phyloP scores from a whole-genome alignment of 2,888 invertebrate genomes.

The Conistra vaccinii region DNA sequence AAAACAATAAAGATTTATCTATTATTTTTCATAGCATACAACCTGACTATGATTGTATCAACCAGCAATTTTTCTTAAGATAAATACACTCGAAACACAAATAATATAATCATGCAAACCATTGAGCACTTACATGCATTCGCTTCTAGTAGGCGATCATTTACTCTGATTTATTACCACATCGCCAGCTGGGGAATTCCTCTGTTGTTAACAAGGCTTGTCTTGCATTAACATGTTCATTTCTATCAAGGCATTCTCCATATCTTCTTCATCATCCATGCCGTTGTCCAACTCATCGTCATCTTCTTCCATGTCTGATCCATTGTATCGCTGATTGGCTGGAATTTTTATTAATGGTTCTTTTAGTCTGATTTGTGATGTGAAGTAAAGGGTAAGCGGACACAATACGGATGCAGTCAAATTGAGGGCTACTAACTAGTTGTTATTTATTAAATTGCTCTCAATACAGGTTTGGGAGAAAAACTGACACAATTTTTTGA shows the following conservation, averaged over 20 bases:
- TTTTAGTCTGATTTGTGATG: constrained; percentile 2
- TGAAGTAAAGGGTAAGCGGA: background rate
- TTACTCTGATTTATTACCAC: background rate
- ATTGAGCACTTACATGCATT: background rate
- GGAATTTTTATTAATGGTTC: constrained; percentile 22
- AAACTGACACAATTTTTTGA: background rate
- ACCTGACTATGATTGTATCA: background rate
- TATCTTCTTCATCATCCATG: constrained; percentile 68
- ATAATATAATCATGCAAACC: background rate
- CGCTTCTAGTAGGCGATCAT: background rate
- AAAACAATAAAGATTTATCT: background rate
- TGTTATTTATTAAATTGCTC: background rate
- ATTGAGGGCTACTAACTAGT: background rate
- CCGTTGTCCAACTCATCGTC: constrained; percentile 64
- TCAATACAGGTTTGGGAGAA: background rate
- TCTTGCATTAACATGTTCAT: constrained; percentile 82
- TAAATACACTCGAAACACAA: background rate
- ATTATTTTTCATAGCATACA: background rate
- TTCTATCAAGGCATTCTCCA: constrained; percentile 78
- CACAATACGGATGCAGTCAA: background rate
- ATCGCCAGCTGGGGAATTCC: background rate
- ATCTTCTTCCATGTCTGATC: constrained; percentile 70
- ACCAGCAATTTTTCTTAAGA: background rate
- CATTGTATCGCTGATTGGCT: constrained; percentile 50
- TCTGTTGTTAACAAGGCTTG: constrained; percentile 6